These are phyloP conservation scores for Cybosia mesomella DNA, from an alignment of 2,888 invertebrate species.

Conservation along the genomic window DNA sequence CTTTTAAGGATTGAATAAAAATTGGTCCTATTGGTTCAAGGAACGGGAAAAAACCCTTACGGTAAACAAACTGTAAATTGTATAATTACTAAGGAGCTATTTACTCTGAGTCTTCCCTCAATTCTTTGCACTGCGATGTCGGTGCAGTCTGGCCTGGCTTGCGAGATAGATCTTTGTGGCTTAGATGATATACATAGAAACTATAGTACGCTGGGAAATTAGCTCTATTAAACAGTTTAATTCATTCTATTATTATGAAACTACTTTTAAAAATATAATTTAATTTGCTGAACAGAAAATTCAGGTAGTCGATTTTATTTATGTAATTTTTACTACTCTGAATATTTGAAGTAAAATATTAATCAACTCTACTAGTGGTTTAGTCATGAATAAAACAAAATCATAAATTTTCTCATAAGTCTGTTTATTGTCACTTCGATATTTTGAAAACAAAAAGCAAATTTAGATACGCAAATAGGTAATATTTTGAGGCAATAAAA, in stretches of 20 bases:
- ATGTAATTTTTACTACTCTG: constrained; percentile 41
- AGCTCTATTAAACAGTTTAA: constrained; percentile 48
- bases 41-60: constrained; percentile 16
- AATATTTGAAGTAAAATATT: constrained; percentile 45
- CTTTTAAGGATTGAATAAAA: constrained; percentile 25
- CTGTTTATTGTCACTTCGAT: constrained; percentile 57
- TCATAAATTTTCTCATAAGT: constrained; percentile 42
- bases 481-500: constrained; percentile 85
- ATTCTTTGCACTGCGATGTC: constrained; percentile 57
- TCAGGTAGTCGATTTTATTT: constrained; percentile 34
- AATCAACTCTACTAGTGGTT: constrained; percentile 42
- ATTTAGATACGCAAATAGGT: constrained; percentile 78
- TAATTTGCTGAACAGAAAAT: constrained; percentile 29
- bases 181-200: constrained; percentile 21
- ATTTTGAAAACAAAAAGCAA: constrained; percentile 62
- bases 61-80: not conserved
- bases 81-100: constrained; percentile 24
- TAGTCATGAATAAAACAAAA: constrained; percentile 41
- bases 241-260: constrained; percentile 19
- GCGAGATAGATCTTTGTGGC: constrained; percentile 61
- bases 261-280: constrained; percentile 30
- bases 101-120: constrained; percentile 48
- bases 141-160: constrained; percentile 50
- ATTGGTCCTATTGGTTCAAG: constrained; percentile 29
- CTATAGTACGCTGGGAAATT: constrained; percentile 40